A percentile compares a stretch with the other conserved stretches of the same genome.
Conservation (phyloP, 2,113 vertebrate genomes). For the Oreochromis spilurus region DNA sequence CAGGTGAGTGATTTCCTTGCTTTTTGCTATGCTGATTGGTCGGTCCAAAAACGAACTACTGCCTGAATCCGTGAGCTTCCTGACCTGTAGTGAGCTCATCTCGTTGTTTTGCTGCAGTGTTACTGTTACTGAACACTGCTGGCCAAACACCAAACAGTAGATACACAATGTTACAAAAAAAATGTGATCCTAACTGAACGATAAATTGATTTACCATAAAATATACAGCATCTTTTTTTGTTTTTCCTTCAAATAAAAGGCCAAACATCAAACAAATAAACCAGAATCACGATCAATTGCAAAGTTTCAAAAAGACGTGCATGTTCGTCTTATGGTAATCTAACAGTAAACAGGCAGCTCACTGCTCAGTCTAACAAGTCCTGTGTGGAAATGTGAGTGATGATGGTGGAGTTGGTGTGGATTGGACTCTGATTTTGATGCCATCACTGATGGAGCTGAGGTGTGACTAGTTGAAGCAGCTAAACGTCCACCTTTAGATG, state of each 20-base stretch:
- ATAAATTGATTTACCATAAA: background rate
- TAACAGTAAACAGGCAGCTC: background rate
- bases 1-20: background rate
- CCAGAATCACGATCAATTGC: background rate
- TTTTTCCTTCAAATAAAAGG: background rate
- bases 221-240: background rate
- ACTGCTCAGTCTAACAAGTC: background rate
- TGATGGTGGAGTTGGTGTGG: background rate
- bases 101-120: background rate
- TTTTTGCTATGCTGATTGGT: background rate
- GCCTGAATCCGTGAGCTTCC: background rate
- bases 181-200: background rate
- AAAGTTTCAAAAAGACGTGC: background rate
- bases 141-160: background rate
- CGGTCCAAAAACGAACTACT: background rate
- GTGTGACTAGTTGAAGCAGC: background rate
- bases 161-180: background rate
- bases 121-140: background rate
- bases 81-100: background rate
- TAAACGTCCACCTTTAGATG: background rate
- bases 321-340: background rate
- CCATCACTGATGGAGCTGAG: background rate
- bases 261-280: background rate
- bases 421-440: background rate
- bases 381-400: background rate